Evolutionary conservation across 1,140 invertebrate species (phyloP), one percentile per base, ranked within the genome.

Genomic region (Leptinotarsa defecta): DNA sequence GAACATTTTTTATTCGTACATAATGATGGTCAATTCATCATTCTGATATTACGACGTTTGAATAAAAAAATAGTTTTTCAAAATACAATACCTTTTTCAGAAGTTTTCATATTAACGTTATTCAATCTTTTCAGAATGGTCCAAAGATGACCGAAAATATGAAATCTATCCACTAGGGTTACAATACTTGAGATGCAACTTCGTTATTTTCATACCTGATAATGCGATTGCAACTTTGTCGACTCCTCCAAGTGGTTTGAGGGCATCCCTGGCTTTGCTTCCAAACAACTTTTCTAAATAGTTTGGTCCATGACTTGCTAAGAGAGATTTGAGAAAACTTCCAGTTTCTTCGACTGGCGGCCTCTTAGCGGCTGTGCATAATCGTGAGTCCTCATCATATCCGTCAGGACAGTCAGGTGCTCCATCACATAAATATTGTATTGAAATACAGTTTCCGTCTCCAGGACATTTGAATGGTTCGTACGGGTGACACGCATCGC

Each of bases 211-310:
- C 34, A 90, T 89, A 97, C 95, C 95, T 85, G 95, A 97, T 27
- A 98, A 88, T 73, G 96, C 95, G 80, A 98, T 96, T 77, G 96
- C 96, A 48, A 98, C 96, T 86, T 94, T 94, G 81, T 97, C 94
- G 8, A 98, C 95, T 48, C 96, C 97, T 34, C 97, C 97, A 22
- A 98, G 88, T 1, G 94, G 95, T 77, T 91, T 91, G 27, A 98
- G 88, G 1, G 95, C 94, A 83, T 98, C 95, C 78, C 96, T 89
- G 19, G 96, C 96, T 88, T 97, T 98, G 83, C 90, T 94, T 70
- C 96, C 96, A 82, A 98, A 98, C 43, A 98, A 88, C 86, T 98
- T 98, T 86, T 97, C 96, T 81, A 98, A 88, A 85, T 98, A 98
- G 88, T 98, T 97, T 76, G 96, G 95, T 78, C 96, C 96, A 86